Evolutionary conservation across 2,888 invertebrate genomes (phyloP).

Genomic region (Meteorus cinctellus): DNA sequence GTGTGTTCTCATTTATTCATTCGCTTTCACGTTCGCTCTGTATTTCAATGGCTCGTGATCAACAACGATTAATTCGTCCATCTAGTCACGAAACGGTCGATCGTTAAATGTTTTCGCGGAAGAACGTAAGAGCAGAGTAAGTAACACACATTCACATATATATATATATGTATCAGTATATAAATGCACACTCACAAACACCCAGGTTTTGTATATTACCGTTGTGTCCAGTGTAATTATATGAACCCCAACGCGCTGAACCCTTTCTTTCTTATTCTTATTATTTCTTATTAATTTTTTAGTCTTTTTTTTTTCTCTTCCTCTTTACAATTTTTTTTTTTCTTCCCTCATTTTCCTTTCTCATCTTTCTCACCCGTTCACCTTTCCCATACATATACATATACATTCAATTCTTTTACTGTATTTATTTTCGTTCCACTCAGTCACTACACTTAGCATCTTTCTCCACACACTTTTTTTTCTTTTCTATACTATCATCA

Average conservation of each 20-base stretch:
- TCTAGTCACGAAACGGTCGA: slow-evolving; percentile 41
- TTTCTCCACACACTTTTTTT: neutral
- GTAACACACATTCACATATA: neutral
- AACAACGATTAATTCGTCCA: slow-evolving; percentile 43
- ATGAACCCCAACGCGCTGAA: slow-evolving; percentile 26
- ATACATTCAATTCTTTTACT: neutral
- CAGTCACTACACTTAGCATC: neutral
- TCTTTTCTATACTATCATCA: neutral
- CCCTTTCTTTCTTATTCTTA: slow-evolving; percentile 16
- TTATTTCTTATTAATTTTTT: slow-evolving; percentile 1
- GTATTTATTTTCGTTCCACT: neutral
- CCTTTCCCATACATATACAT: neutral
- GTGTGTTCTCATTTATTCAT: slow-evolving; percentile 34
- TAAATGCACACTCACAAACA: slow-evolving; percentile 6
- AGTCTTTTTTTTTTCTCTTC: slow-evolving; percentile 1
- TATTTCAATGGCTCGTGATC: slow-evolving; percentile 36
- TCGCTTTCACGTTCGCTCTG: slow-evolving; percentile 28
- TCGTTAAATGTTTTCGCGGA: slow-evolving; percentile 43
- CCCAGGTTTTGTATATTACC: slow-evolving; percentile 38
- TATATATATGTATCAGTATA: neutral
- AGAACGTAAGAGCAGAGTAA: slow-evolving; percentile 27
- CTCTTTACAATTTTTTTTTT: neutral
- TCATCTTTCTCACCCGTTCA: neutral
- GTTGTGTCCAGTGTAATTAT: slow-evolving; percentile 44
- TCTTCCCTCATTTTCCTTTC: neutral